These are phyloP conservation scores for Drosophila ironensis DNA, from an alignment of 1,140 invertebrate genomes.

Conservation along the genomic window DNA sequence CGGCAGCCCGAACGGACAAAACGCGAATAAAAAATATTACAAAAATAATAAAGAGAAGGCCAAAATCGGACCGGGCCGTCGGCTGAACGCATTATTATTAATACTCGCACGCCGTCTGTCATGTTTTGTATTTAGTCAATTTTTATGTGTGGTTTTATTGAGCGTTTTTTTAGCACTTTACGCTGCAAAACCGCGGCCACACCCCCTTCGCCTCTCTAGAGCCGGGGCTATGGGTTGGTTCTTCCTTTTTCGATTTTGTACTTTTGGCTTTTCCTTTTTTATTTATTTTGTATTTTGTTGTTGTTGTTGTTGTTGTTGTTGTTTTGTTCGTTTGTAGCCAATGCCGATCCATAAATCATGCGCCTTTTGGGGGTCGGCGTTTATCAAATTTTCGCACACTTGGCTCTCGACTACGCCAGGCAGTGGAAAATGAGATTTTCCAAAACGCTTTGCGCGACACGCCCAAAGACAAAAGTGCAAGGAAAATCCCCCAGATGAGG, in stretches of 20 bases:
- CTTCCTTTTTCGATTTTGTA: no score
- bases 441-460: constrained; percentile 55
- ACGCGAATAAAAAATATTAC: no score
- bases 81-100: constrained; percentile 76
- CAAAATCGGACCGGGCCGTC: constrained; percentile 29
- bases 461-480: constrained; percentile 71
- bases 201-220: constrained; percentile 30
- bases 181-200: constrained; percentile 34
- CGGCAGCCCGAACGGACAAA: no score
- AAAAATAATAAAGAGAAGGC: constrained; percentile 8
- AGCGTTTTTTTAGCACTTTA: constrained; percentile 69
- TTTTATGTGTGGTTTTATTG: constrained; percentile 69
- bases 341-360: constrained; percentile 66
- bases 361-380: constrained; percentile 52
- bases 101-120: constrained; percentile 80
- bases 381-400: constrained; percentile 81
- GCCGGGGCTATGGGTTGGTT: constrained; percentile 15
- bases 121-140: constrained; percentile 81
- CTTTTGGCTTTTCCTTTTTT: no score
- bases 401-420: constrained; percentile 48
- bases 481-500: constrained; percentile 28
- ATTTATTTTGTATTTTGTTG: neutral
- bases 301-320: neutral
- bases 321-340: neutral
- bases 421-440: constrained; percentile 74